A percentile compares a stretch with the other conserved stretches of the same genome.
Conservation (phyloP, 2,888 invertebrate species). For the Stenoptilia bipunctidactyla region DNA sequence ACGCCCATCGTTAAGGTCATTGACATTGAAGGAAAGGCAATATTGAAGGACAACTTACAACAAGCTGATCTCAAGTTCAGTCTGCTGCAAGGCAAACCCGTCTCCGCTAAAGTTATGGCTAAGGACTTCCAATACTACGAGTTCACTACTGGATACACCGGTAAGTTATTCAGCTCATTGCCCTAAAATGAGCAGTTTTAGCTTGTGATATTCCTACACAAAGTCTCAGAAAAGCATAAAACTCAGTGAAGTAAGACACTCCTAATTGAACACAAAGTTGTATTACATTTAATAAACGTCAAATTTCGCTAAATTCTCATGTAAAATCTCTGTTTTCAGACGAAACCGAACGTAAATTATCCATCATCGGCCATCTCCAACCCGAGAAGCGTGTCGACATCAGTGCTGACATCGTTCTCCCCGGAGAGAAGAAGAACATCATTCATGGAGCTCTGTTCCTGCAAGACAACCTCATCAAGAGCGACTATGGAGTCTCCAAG, state of each 20-base stretch:
- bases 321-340: conserved; percentile 33
- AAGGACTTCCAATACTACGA: conserved; percentile 72
- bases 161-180: conserved; percentile 39
- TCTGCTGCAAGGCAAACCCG: conserved; percentile 63
- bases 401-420: conserved; percentile 64
- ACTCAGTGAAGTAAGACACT: no score
- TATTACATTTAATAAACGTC: no score
- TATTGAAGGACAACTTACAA: conserved; percentile 59
- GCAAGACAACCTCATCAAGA: conserved; percentile 74
- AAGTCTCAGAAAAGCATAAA: no score
- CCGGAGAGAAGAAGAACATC: conserved; percentile 70
- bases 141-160: conserved; percentile 60
- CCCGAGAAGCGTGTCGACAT: conserved; percentile 74
- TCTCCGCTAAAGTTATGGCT: conserved; percentile 52
- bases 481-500: conserved; percentile 71
- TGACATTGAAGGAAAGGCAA: conserved; percentile 55
- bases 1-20: conserved; percentile 67
- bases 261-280: no score
- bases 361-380: conserved; percentile 66
- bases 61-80: conserved; percentile 60
- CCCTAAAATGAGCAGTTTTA: no score
- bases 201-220: no score
- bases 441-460: conserved; percentile 71
- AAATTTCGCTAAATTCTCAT: no score
- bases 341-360: conserved; percentile 63